Evolutionary conservation across 2,888 invertebrate genomes (phyloP), one percentile per base, ranked within the genome.

Genomic region (Coenonympha arcania): DNA sequence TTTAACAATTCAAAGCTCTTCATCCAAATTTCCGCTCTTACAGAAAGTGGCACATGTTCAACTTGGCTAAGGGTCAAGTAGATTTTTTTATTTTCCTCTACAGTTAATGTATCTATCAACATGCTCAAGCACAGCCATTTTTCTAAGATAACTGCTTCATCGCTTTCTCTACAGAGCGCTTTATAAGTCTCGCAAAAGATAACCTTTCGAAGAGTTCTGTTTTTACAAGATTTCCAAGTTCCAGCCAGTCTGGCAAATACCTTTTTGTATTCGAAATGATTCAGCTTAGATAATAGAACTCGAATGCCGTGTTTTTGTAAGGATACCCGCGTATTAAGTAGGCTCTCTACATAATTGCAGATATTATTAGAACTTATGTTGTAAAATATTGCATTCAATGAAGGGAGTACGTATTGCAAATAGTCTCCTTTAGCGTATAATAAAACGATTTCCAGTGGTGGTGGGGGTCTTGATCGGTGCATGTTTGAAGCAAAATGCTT

Each of bases 361-460:
- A 65, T 64, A 26, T 66, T 61, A 9, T 15, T 51, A n/a, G 55
- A 51, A 42, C 69, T 75, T 30, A 77, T 52, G 52, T 78, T 73
- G 28, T 68, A 60, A 15, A 76, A 60, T 20, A 80, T 56, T 4
- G 81, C 64, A 48, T 61, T 68, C 4, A 83, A 59, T 16, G 83
- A 79, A 2, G 76, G 73, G 8, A 81, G 63, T 6, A 66, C 63
- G 49, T 63, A 75, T 52, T 80, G 76, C 31, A 81, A 64, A 52
- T 80, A 81, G 58, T 83, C 80, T 19, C 78, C 76, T 62, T 71
- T 75, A 2, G 80, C 77, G 52, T 73, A 84, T 43, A 52, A 63
- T 24, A 83, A 56, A 1, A 77, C 61, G 2, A 62, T 49, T 2
- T 74, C 67, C 19, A 75, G 58, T 4, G 69, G 54, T 2, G 65